Conservation (phyloP, 2,888 invertebrate species). For the Synergus japonicus region DNA sequence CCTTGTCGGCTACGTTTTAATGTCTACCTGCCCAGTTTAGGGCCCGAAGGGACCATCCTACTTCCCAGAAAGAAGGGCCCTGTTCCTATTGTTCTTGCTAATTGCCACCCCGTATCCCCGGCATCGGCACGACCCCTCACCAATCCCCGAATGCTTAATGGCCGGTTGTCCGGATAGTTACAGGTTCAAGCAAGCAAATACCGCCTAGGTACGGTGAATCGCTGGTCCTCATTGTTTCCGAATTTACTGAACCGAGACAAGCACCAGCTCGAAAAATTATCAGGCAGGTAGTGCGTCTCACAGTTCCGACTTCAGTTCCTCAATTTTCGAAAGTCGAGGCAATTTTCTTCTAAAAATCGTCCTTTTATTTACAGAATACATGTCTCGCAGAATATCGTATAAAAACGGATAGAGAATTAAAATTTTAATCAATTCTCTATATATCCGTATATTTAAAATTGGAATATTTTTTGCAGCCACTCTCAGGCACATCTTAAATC, state of each 20-base stretch:
- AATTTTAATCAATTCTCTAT: neutral
- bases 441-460: neutral
- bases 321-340: no score
- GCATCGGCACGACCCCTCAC: constrained; percentile 54
- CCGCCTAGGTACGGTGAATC: constrained; percentile 55
- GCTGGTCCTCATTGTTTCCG: constrained; percentile 56
- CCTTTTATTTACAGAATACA: no score
- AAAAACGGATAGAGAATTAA: no score
- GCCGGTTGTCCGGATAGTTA: constrained; percentile 65
- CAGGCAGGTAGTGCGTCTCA: constrained; percentile 9
- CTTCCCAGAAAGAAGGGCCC: constrained; percentile 71
- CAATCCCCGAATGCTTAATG: constrained; percentile 58
- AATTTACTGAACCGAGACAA: constrained; percentile 56
- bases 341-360: no score
- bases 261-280: constrained; percentile 19
- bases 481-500: neutral
- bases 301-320: neutral
- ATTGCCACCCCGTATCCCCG: constrained; percentile 73
- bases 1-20: constrained; percentile 30
- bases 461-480: neutral
- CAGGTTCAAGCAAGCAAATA: constrained; percentile 65
- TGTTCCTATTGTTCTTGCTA: constrained; percentile 76
- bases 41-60: constrained; percentile 63
- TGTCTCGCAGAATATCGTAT: no score
- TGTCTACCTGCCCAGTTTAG: constrained; percentile 57